Conservation (phyloP, 1,140 invertebrate genomes). For the Atta colombica region DNA sequence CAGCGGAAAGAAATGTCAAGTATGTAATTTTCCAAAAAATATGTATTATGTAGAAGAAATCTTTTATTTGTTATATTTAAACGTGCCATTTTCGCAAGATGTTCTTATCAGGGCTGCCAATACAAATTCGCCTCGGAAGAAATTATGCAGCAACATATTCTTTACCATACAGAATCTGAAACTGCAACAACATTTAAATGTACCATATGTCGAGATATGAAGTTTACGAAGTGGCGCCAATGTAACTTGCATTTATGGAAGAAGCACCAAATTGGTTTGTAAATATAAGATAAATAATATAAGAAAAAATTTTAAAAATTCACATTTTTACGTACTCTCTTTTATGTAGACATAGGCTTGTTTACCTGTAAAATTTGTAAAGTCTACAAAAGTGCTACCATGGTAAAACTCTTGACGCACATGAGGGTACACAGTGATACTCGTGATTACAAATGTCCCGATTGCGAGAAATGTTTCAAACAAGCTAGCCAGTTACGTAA, state of each 20-base stretch:
- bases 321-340: constrained; percentile 25
- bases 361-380: constrained; percentile 89
- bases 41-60: constrained; percentile 15
- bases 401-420: constrained; percentile 88
- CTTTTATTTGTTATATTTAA: constrained; percentile 19
- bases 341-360: constrained; percentile 88
- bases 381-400: constrained; percentile 87
- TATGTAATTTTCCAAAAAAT: constrained; percentile 57
- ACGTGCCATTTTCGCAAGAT: constrained; percentile 80
- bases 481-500: constrained; percentile 89
- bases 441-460: constrained; percentile 87
- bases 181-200: constrained; percentile 86
- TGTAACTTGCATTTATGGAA: constrained; percentile 91
- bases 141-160: constrained; percentile 85
- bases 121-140: constrained; percentile 86
- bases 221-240: constrained; percentile 88
- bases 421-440: constrained; percentile 89
- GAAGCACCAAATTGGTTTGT: constrained; percentile 87
- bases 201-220: constrained; percentile 84
- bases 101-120: constrained; percentile 85
- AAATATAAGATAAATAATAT: constrained; percentile 3
- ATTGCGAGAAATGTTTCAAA: constrained; percentile 90
- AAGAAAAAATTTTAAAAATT: neutral
- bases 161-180: constrained; percentile 85
- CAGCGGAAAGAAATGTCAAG: constrained; percentile 80